These are phyloP conservation scores for Grantiella picta DNA, from an alignment of 2,113 vertebrate genomes.

Conservation along the genomic window DNA sequence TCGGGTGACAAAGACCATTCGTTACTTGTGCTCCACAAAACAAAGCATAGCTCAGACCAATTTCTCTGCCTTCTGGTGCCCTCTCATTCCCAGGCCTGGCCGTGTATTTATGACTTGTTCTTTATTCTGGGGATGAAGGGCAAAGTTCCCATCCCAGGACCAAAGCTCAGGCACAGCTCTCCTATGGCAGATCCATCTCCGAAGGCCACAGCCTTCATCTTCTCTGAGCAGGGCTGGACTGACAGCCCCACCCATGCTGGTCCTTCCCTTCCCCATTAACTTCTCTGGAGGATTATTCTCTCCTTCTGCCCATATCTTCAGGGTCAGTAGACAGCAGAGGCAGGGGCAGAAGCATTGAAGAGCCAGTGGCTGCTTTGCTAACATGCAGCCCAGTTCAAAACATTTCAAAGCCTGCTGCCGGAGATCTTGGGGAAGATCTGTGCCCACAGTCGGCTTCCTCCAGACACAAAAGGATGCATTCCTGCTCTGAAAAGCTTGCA, in stretches of 20 bases:
- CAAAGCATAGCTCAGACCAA: neutral
- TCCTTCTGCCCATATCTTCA: neutral
- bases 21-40: neutral
- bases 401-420: neutral
- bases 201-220: neutral
- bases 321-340: neutral
- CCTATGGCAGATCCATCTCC: neutral
- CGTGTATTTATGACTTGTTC: neutral
- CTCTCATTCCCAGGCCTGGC: neutral
- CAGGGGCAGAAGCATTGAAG: neutral
- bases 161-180: neutral
- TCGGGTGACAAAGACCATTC: rapidly evolving
- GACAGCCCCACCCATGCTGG: neutral
- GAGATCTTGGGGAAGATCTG: neutral
- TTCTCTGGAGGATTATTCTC: neutral
- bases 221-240: neutral
- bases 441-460: neutral
- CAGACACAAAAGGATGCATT: conserved; percentile 16
- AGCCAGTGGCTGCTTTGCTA: neutral
- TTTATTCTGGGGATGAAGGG: neutral
- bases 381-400: rapidly evolving
- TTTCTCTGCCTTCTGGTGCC: neutral
- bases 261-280: neutral
- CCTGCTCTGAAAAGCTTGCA: neutral
- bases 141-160: neutral